These are phyloP conservation scores for Magallana ariakensis DNA, from an alignment of 1,140 invertebrate genomes.

Conservation along the genomic window DNA sequence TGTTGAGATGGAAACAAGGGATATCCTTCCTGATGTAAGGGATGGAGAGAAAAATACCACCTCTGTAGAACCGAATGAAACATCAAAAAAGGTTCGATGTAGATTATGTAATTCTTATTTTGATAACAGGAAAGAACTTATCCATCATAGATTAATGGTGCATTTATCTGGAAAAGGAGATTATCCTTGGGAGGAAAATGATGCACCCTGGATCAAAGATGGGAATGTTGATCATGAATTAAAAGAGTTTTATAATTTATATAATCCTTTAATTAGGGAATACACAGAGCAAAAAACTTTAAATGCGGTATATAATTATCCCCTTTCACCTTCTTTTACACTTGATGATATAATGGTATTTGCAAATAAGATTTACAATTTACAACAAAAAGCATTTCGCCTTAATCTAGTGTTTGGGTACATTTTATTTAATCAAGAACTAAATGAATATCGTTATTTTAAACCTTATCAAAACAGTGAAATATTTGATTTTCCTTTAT, in stretches of 20 bases:
- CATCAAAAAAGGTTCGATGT: too few relatives aligned
- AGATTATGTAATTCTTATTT: neutral
- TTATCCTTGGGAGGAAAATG: neutral
- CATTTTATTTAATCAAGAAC: neutral
- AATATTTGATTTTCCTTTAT: neutral
- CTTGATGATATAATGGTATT: neutral
- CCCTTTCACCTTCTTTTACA: neutral
- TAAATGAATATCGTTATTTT: neutral
- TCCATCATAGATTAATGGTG: neutral
- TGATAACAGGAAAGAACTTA: neutral
- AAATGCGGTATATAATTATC: neutral
- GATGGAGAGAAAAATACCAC: too few relatives aligned
- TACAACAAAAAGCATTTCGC: neutral
- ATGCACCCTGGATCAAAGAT: neutral
- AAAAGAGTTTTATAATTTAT: neutral
- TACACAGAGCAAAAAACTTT: neutral
- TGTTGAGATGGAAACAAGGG: too few relatives aligned
- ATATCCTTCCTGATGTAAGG: too few relatives aligned
- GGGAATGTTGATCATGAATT: neutral
- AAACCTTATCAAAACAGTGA: neutral
- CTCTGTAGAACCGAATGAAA: too few relatives aligned
- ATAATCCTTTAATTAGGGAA: neutral
- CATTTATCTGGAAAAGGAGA: neutral
- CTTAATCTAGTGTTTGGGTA: conserved; percentile 2
- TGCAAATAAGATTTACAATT: neutral